Evolutionary conservation across 2,888 invertebrate species (phyloP).

Genomic region (Caenorhabditis virilis): DNA sequence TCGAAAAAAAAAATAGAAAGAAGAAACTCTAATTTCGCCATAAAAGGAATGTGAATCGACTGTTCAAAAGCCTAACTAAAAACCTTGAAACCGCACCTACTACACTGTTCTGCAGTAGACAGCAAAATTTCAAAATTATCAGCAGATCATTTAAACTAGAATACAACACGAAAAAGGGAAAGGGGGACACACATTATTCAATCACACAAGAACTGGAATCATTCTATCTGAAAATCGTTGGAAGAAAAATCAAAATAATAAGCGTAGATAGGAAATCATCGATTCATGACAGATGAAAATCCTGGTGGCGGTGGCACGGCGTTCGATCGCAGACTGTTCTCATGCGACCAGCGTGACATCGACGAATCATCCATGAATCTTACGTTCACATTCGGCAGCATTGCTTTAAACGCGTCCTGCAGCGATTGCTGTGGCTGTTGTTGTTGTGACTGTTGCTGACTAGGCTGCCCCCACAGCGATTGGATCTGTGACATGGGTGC

Average conservation of each 20-base stretch:
- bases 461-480: not conserved
- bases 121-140: not conserved
- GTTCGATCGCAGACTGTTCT: conserved; percentile 44
- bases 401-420: conserved; percentile 48
- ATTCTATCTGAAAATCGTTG: not conserved
- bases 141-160: not conserved
- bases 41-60: too few species aligned
- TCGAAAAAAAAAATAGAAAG: too few species aligned
- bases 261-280: conserved; percentile 17
- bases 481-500: not conserved
- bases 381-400: conserved; percentile 65
- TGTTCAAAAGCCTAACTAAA: too few species aligned
- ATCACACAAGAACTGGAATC: conserved; percentile 3
- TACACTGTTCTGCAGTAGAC: conserved; percentile 6
- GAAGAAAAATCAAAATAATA: not conserved
- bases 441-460: conserved; percentile 5
- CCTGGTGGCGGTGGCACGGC: conserved; percentile 45
- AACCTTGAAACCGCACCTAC: not conserved
- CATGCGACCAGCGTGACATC: conserved; percentile 38
- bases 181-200: conserved; percentile 3
- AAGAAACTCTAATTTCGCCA: too few species aligned
- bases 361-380: conserved; percentile 50
- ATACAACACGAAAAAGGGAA: conserved; percentile 11
- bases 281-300: conserved; percentile 44
- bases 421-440: conserved; percentile 24